Conservation (phyloP, 92 coral and sea anemone species). For the Palythoa grandis region DNA sequence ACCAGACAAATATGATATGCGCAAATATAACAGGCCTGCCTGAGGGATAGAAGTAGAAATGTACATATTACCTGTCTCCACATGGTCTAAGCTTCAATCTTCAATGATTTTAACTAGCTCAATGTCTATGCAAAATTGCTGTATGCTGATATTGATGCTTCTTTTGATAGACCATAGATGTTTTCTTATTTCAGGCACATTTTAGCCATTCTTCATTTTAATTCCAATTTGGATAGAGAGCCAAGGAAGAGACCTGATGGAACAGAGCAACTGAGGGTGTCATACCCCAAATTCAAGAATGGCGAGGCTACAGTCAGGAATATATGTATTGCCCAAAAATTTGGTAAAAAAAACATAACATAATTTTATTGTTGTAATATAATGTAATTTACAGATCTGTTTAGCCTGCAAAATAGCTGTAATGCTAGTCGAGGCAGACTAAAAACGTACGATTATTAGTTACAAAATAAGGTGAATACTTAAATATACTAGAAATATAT, state of each 20-base stretch:
- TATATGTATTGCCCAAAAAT: conserved; percentile 1
- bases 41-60: neutral
- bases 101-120: neutral
- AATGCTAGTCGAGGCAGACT: no score
- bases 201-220: conserved; percentile 41
- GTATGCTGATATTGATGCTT: neutral
- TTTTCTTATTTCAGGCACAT: conserved; percentile 27
- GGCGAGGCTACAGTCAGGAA: conserved; percentile 33
- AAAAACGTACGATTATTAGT: no score
- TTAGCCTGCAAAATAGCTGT: no score
- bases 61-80: neutral
- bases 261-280: conserved; percentile 9
- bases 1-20: neutral
- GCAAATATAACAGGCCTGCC: no score
- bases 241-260: conserved; percentile 10
- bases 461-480: no score
- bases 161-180: neutral
- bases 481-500: no score
- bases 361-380: no score
- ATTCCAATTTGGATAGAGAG: conserved; percentile 25
- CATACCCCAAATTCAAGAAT: conserved; percentile 23
- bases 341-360: conserved; percentile 1
- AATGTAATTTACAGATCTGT: no score
- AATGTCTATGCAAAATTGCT: neutral
- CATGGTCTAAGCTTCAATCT: neutral